Conservation (phyloP, 2,888 invertebrate species). For the Parthenolecanium corni region DNA sequence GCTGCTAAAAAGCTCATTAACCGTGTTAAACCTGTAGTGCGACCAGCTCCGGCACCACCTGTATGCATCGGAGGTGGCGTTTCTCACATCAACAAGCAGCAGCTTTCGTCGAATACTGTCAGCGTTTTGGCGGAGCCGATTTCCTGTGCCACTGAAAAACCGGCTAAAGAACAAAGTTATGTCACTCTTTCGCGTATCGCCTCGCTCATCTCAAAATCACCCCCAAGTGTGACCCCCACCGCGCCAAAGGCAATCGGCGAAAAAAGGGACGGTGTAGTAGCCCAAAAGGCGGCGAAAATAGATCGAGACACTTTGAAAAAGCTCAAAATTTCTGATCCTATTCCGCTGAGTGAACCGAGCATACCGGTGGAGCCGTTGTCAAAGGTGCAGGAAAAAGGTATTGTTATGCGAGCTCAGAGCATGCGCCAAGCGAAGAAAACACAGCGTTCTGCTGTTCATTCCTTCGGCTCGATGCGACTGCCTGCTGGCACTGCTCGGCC, state of each 20-base stretch:
- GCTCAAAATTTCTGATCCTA: conserved; percentile 72
- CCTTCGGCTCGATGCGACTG: conserved; percentile 73
- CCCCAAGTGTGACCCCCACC: not conserved
- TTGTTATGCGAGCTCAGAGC: conserved; percentile 67
- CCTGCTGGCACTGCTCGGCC: conserved; percentile 54
- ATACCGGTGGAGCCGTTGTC: conserved; percentile 49
- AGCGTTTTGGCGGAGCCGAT: not conserved
- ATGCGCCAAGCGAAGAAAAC: conserved; percentile 51
- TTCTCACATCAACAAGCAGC: not conserved
- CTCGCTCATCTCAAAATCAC: conserved; percentile 33
- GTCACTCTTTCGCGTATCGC: conserved; percentile 41
- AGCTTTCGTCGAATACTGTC: not conserved
- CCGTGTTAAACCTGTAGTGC: conserved; percentile 28
- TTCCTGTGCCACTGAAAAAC: conserved; percentile 14
- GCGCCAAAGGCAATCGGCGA: conserved; percentile 35
- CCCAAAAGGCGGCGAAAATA: conserved; percentile 36
- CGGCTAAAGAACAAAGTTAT: conserved; percentile 40
- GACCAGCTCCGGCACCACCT: conserved; percentile 42
- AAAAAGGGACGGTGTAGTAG: conserved; percentile 44
- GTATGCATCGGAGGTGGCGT: conserved; percentile 32
- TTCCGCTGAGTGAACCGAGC: conserved; percentile 57
- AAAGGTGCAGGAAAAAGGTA: conserved; percentile 46
- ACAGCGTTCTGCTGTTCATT: conserved; percentile 53
- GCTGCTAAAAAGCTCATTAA: conserved; percentile 57
- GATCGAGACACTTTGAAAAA: conserved; percentile 61